Evolutionary conservation across 1,140 invertebrate species (phyloP).

Genomic region (Aphelinus atriplicis): DNA sequence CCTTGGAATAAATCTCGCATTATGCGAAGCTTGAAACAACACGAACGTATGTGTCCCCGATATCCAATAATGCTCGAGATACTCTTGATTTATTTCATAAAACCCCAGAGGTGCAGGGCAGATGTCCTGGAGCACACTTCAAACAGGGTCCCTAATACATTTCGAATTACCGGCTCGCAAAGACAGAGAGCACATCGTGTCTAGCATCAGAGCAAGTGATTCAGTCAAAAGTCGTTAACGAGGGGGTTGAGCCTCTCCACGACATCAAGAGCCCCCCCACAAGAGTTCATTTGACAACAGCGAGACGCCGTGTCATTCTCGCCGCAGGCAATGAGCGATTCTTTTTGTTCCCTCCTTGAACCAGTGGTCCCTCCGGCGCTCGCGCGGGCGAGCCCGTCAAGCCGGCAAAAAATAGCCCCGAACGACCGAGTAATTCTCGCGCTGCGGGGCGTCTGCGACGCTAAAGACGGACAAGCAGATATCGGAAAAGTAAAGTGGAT

Average conservation of each 20-base stretch:
- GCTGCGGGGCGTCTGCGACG: slow-evolving; percentile 1
- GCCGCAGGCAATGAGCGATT: background rate
- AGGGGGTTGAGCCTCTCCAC: background rate
- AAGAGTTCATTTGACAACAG: background rate
- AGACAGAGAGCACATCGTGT: too few relatives aligned
- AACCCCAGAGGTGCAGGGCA: too few relatives aligned
- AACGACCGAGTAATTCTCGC: slow-evolving; percentile 33
- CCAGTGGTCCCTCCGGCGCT: background rate
- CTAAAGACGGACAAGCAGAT: background rate
- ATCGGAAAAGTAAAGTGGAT: slow-evolving; percentile 1
- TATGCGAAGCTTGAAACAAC: too few relatives aligned
- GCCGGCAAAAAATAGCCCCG: slow-evolving; percentile 16
- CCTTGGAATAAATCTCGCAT: too few relatives aligned
- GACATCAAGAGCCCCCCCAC: background rate
- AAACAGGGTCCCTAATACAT: too few relatives aligned
- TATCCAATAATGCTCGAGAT: too few relatives aligned
- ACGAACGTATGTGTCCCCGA: too few relatives aligned
- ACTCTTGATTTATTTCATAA: too few relatives aligned
- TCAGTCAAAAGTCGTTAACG: too few relatives aligned
- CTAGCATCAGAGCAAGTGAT: too few relatives aligned
- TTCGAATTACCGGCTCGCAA: too few relatives aligned
- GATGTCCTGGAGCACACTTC: too few relatives aligned
- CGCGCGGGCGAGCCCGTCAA: slow-evolving; percentile 4
- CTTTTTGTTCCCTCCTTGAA: background rate
- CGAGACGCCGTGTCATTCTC: background rate